Base-by-base conservation (phyloP, 2,888 invertebrate species). In the Parasteatoda lunata region DNA sequence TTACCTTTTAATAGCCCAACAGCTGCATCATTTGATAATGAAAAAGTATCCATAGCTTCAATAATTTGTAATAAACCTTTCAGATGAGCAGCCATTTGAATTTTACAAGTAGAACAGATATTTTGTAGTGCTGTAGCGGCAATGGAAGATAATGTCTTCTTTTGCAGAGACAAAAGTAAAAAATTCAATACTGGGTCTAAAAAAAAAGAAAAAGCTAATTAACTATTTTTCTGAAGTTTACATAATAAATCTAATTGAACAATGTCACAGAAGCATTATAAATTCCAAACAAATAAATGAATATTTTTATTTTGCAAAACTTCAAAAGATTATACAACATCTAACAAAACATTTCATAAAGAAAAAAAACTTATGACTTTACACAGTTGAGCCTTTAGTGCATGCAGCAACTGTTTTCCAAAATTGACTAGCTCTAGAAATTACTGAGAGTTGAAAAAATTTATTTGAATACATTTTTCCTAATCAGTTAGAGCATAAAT, bases 101-200 rank as follows among this genome's bases (percentile, higher is more conserved):
- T 93, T 69, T 95, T 94, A 91, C 97, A 97, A 15, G 95, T 94
- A 77, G 95, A 94, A 92, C 98, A 97, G 89, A 98, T 96, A 90
- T 94, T 96, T 92, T 97, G 96, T 76, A 98, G 91, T 0, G 98
- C 95, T 11, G 94, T 94, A 9, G 98, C 97, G 1, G 98, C 96
- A 0, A 96, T 95, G 15, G 94, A 94, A 0, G 96, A 95, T 78
- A 96, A 92, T n/a, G 95, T 94, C 77, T 94, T 93, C 90, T 96
- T 95, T 84, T 94, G 95, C 89, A 97, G 92, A 84, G 96, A 95
- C 13, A 93, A 93, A 70, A 97, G 93, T 51, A 97, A 93, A 91
- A 95, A 96, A 92, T 96, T 95, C 86, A 97, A 93, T 73, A 96
- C 95, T 13, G 96, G 95, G 92, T 96, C 96, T 94, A 91, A 65